These are phyloP conservation scores for Lacerta agilis DNA, from an alignment of 2,797 vertebrate species.

Conservation along the genomic window DNA sequence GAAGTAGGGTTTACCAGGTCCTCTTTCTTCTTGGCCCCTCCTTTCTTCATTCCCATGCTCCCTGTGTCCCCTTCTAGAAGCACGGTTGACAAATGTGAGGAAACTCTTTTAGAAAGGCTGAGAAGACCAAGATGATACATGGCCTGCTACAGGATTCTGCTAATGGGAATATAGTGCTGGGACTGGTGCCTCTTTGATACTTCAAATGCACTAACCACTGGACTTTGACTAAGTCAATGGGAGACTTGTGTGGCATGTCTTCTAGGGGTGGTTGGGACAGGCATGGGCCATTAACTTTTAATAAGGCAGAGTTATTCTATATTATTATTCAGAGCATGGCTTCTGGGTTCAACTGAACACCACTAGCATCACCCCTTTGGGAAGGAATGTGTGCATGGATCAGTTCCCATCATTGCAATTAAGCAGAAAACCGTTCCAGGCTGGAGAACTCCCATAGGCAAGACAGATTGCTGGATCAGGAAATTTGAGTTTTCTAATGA, in stretches of 20 bases:
- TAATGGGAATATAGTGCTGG: too few relatives aligned
- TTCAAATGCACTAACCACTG: not conserved
- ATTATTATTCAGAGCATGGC: constrained; percentile 55
- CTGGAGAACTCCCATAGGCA: not conserved
- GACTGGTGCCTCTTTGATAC: too few relatives aligned
- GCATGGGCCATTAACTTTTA: not conserved
- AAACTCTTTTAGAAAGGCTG: too few relatives aligned
- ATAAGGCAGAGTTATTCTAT: not conserved
- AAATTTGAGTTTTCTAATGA: not conserved
- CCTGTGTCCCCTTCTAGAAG: too few relatives aligned
- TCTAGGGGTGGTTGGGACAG: not conserved
- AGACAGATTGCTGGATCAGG: not conserved
- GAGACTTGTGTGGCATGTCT: not conserved
- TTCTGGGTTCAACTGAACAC: not conserved
- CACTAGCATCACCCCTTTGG: not conserved
- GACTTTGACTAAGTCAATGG: not conserved
- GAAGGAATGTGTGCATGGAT: not conserved
- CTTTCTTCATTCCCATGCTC: too few relatives aligned
- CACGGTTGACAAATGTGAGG: too few relatives aligned
- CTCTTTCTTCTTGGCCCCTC: too few relatives aligned
- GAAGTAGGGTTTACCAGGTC: too few relatives aligned
- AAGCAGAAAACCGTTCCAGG: not conserved
- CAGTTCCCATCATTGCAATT: not conserved
- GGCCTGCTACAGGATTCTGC: too few relatives aligned
- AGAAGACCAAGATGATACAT: too few relatives aligned